Evolutionary conservation across 2,888 invertebrate species (phyloP).

Genomic region (Luperina testacea): DNA sequence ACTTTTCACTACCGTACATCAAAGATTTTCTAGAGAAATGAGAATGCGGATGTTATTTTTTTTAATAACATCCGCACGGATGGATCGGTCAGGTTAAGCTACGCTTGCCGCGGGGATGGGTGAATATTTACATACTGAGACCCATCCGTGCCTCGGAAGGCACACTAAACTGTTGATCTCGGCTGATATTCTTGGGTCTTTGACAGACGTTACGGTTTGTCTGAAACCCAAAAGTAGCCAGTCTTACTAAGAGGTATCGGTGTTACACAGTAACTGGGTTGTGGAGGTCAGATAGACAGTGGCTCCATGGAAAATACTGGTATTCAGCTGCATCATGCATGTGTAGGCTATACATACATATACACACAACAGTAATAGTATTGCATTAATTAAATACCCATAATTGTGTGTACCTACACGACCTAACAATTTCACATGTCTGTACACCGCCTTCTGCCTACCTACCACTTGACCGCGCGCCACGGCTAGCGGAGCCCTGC

Average conservation of each 20-base stretch:
- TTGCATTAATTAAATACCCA: too few species aligned
- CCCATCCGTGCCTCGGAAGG: background rate
- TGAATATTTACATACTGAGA: background rate
- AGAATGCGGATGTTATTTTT: too few species aligned
- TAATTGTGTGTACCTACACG: too few species aligned
- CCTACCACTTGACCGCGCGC: too few species aligned
- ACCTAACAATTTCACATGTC: too few species aligned
- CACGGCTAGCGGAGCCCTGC: too few species aligned
- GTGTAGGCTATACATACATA: too few species aligned
- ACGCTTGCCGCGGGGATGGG: background rate
- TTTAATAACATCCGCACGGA: background rate
- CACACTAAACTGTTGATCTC: background rate
- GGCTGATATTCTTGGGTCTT: background rate
- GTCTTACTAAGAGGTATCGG: background rate
- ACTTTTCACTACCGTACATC: slow-evolving; percentile 1
- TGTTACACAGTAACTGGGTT: background rate
- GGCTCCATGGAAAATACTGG: background rate
- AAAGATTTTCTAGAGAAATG: slow-evolving; percentile 7
- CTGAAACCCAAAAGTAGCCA: background rate
- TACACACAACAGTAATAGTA: too few species aligned
- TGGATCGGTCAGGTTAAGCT: background rate
- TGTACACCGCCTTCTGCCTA: too few species aligned
- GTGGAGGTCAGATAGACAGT: background rate
- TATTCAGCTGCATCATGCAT: background rate
- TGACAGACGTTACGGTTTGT: background rate